Evolutionary conservation across 2,797 vertebrate species (phyloP), one percentile per base, ranked within the genome.

Genomic region (Hafferia zeledoni): DNA sequence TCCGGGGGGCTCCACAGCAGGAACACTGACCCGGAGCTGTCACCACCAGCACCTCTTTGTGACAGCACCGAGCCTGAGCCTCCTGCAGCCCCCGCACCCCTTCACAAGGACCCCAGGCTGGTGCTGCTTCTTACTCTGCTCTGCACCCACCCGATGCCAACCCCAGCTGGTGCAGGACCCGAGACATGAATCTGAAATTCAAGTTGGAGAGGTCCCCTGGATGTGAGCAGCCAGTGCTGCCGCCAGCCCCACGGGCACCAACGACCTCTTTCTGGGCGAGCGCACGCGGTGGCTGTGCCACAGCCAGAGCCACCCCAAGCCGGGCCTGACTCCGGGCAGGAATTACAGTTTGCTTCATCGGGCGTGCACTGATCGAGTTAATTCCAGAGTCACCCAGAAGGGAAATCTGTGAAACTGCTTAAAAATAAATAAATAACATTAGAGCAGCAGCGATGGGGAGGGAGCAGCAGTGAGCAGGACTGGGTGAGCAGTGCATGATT

Each of bases 301-400:
- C 74, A 3, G 71, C 69, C 28, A 14, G 92, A 90, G 93, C 91
- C 55, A 44, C 77, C 93, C 94, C 8, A 20, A 68, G 93, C 37
- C 90, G 37, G 90, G 63, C 67, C 81, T 91, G 67, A 60, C 97
- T 95, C 87, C 44, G 0, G 96, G 96, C 74, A 70, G 83, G 81
- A 89, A 97, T 93, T 59, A 79, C 57, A 30, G 86, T 84, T 93
- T 83, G 97, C 96, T 97, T 92, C 96, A 88, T 88, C 95, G 64
- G 96, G 95, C 95, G 50, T 97, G 93, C 92, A 59, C 39, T 95
- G 95, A 97, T 93, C 68, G 78, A 95, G 96, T 97, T 97, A 96
- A 96, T 97, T 97, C 93, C 96, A 92, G 95, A 91, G 93, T 93
- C 91, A 17, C 95, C 97, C 97, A 94, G 97, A 60, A 97, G 97